phyloP scores from a whole-genome alignment of 2,797 vertebrate genomes.

The Cheirogaleus major region DNA sequence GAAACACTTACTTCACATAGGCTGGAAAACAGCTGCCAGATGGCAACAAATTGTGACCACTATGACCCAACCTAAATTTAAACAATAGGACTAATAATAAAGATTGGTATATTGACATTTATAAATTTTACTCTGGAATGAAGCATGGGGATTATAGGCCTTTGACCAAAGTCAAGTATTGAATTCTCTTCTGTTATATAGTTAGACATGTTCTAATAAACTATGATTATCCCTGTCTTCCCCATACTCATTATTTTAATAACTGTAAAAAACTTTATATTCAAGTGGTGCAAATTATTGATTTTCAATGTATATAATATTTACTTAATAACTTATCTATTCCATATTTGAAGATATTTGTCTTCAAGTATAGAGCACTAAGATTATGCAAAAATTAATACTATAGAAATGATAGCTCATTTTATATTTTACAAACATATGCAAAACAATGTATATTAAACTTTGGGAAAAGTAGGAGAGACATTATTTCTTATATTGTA shows the following conservation, averaged over 20 bases:
- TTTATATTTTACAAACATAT: not conserved
- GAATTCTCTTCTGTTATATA: not conserved
- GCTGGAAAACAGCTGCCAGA: conserved; percentile 64
- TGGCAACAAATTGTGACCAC: conserved; percentile 39
- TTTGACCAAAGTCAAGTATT: not conserved
- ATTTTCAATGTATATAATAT: not conserved
- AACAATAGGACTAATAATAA: conserved; percentile 61
- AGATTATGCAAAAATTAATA: not conserved
- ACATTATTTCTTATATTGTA: not conserved
- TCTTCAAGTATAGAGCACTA: not conserved
- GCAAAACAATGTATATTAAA: not conserved
- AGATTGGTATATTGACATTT: conserved; percentile 39
- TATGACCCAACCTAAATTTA: conserved; percentile 43
- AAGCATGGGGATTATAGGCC: conserved; percentile 31
- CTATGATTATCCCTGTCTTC: not conserved
- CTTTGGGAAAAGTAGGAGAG: not conserved
- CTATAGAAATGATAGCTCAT: not conserved
- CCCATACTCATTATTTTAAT: not conserved
- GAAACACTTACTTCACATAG: conserved; percentile 49
- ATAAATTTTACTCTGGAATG: not conserved
- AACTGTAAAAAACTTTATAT: not conserved
- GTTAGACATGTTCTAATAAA: not conserved
- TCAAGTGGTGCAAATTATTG: not conserved
- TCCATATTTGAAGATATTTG: not conserved
- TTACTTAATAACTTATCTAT: not conserved